phyloP scores from a whole-genome alignment of 2,797 vertebrate genomes.

The Aselliscus stoliczkanus region DNA sequence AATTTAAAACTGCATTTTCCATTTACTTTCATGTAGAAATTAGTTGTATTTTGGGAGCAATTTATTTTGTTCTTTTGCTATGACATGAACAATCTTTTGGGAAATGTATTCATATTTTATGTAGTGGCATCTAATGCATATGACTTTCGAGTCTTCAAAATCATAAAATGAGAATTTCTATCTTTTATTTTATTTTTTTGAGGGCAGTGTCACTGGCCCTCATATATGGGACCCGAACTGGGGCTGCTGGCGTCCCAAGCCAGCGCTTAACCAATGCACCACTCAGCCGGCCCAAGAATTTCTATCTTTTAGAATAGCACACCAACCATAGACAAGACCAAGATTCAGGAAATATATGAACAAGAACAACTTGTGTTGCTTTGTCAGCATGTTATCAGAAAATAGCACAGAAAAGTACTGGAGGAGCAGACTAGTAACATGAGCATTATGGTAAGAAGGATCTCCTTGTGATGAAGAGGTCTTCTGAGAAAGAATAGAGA shows the following conservation, averaged over 20 bases:
- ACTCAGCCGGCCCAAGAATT: too few species aligned
- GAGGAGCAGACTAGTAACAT: neutral
- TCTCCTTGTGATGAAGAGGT: neutral
- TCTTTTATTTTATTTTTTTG: too few species aligned
- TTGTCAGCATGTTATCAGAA: neutral
- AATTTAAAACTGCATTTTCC: conserved; percentile 19
- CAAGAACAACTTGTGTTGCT: neutral
- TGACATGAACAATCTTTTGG: conserved; percentile 9
- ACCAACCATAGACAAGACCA: neutral
- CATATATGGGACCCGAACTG: too few species aligned
- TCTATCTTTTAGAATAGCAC: neutral
- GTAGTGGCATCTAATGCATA: neutral
- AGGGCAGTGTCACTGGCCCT: too few species aligned
- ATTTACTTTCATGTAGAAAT: conserved; percentile 3
- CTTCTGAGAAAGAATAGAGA: neutral
- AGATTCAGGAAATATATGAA: neutral
- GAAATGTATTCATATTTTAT: neutral
- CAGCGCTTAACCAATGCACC: too few species aligned
- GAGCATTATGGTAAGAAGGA: neutral
- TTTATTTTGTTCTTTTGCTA: neutral
- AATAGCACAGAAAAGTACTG: neutral
- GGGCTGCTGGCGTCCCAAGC: too few species aligned
- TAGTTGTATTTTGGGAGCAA: neutral
- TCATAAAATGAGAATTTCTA: neutral
- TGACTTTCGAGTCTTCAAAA: neutral